Evolutionary conservation across 1,140 invertebrate genomes (phyloP), one percentile per base, ranked within the genome.

Genomic region (Pseudomyrmex gracilis): DNA sequence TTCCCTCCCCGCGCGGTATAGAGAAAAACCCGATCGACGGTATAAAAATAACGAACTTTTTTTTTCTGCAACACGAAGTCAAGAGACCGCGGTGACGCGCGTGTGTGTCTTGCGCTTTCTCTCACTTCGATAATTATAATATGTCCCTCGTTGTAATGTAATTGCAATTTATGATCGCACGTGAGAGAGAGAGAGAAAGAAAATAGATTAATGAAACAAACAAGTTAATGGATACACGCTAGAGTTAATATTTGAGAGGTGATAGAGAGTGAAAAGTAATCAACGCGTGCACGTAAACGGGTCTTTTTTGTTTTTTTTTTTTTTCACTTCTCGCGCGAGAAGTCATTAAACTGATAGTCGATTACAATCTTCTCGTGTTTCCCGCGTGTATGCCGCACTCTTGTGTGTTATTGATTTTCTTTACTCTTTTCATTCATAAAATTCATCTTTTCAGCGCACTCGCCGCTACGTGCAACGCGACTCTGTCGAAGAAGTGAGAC

Each of bases 31-130:
- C 76, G 66, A 78, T 78, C 43, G 76, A 78, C 64, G 15, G 4
- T 70, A 9, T 80, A 80, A 80, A 80, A 80, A 80, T 80, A 70
- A 80, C 53, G 5, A 15, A 57, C 10, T 58, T 80, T 64, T 58
- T 80, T 64, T 76, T 80, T 78, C 51, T 45, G 9, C 8, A n/a
- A 9, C 13, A 51, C n/a, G n/a, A n/a, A 13, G 20, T 17, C 24
- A 17, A 53, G 49, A 67, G 22, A 68, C 5, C 24, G 9, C 34
- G 10, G 24, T 17, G 51, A 10, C 9, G 47, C 8, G 10, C n/a
- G n/a, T 47, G 24, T 45, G n/a, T 47, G 24, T 45, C 20, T 10
- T n/a, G 10, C 20, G 13, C 49, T 20, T 43, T 80, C 70, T 58
- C 66, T 78, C 53, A 7, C 10, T 43, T 15, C 22, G 15, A 12